Base-by-base conservation (phyloP, 2,113 vertebrate genomes). In the Synchiropus splendidus region DNA sequence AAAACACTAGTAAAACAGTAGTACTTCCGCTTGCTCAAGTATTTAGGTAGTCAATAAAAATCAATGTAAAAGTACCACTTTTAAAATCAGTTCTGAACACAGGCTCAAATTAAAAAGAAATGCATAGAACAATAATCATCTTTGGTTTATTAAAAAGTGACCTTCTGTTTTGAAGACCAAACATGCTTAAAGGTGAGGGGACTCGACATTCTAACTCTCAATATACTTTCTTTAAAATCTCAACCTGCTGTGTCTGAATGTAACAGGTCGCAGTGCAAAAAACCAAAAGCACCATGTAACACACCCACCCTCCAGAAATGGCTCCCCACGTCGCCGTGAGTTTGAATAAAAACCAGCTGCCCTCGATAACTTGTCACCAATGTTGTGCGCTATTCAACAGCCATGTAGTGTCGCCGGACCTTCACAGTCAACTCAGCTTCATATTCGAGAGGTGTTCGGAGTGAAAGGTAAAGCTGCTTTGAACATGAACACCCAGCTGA, bases 371-470 rank as follows among this genome's bases (percentile, higher is more conserved):
- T 12, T 36, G 14, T 60, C 33, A 9, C 31, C 16, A 31, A 16
- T 60, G n/a, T 15, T 82, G 80, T 79, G 79, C 58, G 50, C 66
- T 51, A 75, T 48, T 74, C 37, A 44, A 56, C 32, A 60, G 38
- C 37, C 37, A 39, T 17, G 10, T 11, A 16, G 16, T 9, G 16
- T 11, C 10, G 15, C 13, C 2, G 14, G 14, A 6, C 6, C n/a
- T 16, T n/a, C n/a, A n/a, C n/a, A 8, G 21, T 27, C 36, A 14
- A 37, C n/a, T 37, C 36, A 37, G 21, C 21, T 27, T 27, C 21
- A 27, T 8, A 27, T 4, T 27, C 8, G 8, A 8, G 4, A 27
- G 8, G 21, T 27, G 21, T 27, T 27, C 4, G 8, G 21, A 5
- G 21, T 27, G 21, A 5, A 8, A 27, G 21, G n/a, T n/a, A n/a